phyloP scores from a whole-genome alignment of 2,888 invertebrate genomes.

The Sialis fuliginosa region DNA sequence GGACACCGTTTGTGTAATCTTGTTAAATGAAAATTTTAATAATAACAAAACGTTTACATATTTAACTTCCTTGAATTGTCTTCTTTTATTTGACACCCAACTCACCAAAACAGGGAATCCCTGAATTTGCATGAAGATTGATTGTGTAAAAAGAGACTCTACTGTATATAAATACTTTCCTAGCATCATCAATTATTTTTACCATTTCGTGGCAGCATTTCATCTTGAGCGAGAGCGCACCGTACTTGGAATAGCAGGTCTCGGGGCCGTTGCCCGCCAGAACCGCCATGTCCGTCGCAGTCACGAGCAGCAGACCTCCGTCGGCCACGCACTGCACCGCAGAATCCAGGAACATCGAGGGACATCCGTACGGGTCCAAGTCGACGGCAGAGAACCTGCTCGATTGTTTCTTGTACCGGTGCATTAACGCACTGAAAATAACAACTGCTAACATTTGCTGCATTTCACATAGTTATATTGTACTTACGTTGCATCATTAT shows the following conservation, averaged over 20 bases:
- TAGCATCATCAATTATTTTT: no score
- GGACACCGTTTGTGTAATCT: no score
- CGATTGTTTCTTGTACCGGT: conserved; percentile 43
- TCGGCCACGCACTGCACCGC: conserved; percentile 67
- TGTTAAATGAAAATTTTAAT: no score
- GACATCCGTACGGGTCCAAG: conserved; percentile 94
- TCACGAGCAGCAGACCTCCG: conserved; percentile 79
- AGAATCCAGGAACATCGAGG: conserved; percentile 77
- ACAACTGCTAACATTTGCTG: conserved; percentile 3
- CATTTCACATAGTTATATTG: conserved; percentile 5
- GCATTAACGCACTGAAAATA: conserved; percentile 62
- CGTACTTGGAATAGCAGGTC: conserved; percentile 86
- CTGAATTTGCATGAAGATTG: no score
- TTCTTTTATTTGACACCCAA: no score
- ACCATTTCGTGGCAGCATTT: conserved; percentile 93
- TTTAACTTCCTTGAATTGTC: no score
- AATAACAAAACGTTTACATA: no score
- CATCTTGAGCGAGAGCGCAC: conserved; percentile 68
- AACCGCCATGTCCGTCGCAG: conserved; percentile 95
- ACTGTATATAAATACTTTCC: no score
- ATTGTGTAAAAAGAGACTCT: no score
- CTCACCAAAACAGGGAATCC: no score
- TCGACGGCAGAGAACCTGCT: conserved; percentile 80
- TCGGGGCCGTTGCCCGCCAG: conserved; percentile 91
- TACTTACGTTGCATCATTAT: conserved; percentile 75